phyloP scores from a whole-genome alignment of 2,888 invertebrate species.

The Palloptera scutellata region DNA sequence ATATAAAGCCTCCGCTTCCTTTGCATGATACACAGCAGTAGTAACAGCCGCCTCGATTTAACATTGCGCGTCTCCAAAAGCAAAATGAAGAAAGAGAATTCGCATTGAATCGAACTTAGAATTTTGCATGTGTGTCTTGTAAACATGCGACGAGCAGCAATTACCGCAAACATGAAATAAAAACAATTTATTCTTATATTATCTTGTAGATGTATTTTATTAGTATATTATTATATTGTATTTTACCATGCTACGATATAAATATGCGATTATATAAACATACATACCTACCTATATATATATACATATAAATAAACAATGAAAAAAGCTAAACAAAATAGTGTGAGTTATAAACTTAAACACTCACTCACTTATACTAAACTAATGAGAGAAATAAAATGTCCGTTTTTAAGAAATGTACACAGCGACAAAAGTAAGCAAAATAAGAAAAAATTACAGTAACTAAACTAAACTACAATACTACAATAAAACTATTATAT shows the following conservation, averaged over 20 bases:
- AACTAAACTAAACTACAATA: background rate
- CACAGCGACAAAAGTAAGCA: background rate
- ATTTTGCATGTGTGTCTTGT: too few relatives aligned
- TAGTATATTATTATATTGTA: slow-evolving; percentile 2
- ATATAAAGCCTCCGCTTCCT: too few relatives aligned
- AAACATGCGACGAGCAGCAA: too few relatives aligned
- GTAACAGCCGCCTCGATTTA: too few relatives aligned
- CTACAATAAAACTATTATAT: background rate
- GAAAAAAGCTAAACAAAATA: slow-evolving; percentile 1
- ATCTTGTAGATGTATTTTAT: slow-evolving; percentile 19
- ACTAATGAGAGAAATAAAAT: background rate
- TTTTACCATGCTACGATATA: slow-evolving; percentile 3
- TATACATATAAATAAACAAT: slow-evolving; percentile 12
- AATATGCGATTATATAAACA: background rate
- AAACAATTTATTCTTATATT: slow-evolving; percentile 3
- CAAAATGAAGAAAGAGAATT: too few relatives aligned
- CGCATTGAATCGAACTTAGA: too few relatives aligned
- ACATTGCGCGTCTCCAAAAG: too few relatives aligned
- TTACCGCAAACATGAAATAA: background rate
- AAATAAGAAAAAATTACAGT: background rate
- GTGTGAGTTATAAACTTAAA: slow-evolving; percentile 4
- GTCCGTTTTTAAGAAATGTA: background rate
- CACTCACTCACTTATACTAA: background rate
- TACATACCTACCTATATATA: too few relatives aligned
- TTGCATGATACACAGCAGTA: too few relatives aligned